Percentiles rank a stretch among this genome's conserved stretches.
phyloP scores from a whole-genome alignment of 2,797 vertebrate species.

The Acrossocheilus wenchowensis region DNA sequence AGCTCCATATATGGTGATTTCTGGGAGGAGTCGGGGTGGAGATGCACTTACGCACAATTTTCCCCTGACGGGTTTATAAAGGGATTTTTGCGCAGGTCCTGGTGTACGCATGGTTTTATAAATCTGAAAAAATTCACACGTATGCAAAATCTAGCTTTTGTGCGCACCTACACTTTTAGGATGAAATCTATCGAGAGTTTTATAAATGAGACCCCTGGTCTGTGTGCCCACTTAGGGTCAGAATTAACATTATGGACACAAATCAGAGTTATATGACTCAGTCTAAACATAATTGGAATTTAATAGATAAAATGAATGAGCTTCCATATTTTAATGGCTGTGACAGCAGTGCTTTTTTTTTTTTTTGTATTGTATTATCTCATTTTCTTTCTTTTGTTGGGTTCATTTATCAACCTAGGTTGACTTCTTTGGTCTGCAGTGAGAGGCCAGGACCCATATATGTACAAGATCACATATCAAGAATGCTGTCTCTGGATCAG shows the following conservation, averaged over 20 bases:
- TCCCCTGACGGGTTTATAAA: too few species aligned
- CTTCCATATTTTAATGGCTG: background rate
- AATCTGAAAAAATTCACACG: too few species aligned
- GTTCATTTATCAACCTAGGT: conserved; percentile 12
- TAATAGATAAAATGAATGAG: background rate
- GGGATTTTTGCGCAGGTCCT: too few species aligned
- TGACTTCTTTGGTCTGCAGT: conserved; percentile 5
- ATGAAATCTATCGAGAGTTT: too few species aligned
- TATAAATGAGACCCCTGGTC: background rate
- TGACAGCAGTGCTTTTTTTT: background rate
- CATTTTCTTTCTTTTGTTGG: background rate
- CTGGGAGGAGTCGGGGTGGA: too few species aligned
- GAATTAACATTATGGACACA: background rate
- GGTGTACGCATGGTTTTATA: too few species aligned
- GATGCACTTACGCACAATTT: too few species aligned
- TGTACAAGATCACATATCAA: conserved; percentile 25
- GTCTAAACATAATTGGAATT: background rate
- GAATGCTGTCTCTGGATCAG: conserved; percentile 40
- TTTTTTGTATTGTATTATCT: background rate
- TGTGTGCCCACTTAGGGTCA: background rate
- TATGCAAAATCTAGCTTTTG: too few species aligned
- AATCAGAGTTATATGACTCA: background rate
- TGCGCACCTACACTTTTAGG: too few species aligned
- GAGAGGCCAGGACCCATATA: background rate
- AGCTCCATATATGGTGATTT: too few species aligned